A percentile compares a stretch with the other conserved stretches of the same genome.
Conservation (phyloP, 2,113 vertebrate genomes). For the Heterochromis multidens region DNA sequence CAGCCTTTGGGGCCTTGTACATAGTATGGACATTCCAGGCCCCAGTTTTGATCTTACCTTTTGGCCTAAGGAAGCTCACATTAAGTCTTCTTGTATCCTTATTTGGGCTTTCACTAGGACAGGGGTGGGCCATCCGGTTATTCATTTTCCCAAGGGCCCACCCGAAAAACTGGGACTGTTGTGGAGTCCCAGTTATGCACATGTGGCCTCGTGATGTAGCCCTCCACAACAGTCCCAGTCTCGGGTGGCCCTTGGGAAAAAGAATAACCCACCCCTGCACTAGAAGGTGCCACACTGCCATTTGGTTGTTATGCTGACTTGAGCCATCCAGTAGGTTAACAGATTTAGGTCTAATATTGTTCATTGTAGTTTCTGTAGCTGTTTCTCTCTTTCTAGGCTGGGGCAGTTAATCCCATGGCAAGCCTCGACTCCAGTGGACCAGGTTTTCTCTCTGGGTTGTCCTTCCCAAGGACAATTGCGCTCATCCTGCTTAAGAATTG, state of each 20-base stretch:
- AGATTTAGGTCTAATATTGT: not conserved
- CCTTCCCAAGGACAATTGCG: not conserved
- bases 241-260: not conserved
- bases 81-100: not conserved
- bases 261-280: not conserved
- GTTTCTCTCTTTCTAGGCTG: not conserved
- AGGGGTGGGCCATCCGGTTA: not conserved
- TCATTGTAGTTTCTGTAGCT: not conserved
- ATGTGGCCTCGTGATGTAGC: not conserved
- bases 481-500: not conserved
- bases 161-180: not conserved
- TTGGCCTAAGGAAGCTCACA: not conserved
- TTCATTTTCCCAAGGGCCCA: not conserved
- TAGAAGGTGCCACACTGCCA: not conserved
- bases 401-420: not conserved
- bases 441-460: not conserved
- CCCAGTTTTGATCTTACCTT: not conserved
- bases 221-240: not conserved
- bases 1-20: not conserved
- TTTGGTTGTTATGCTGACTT: not conserved
- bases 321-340: not conserved
- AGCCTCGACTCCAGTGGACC: not conserved
- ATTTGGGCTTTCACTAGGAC: rapidly evolving
- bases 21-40: rapidly evolving
- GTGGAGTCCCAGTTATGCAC: not conserved